phyloP scores from a whole-genome alignment of 2,113 vertebrate genomes.

The Hassar affinis region DNA sequence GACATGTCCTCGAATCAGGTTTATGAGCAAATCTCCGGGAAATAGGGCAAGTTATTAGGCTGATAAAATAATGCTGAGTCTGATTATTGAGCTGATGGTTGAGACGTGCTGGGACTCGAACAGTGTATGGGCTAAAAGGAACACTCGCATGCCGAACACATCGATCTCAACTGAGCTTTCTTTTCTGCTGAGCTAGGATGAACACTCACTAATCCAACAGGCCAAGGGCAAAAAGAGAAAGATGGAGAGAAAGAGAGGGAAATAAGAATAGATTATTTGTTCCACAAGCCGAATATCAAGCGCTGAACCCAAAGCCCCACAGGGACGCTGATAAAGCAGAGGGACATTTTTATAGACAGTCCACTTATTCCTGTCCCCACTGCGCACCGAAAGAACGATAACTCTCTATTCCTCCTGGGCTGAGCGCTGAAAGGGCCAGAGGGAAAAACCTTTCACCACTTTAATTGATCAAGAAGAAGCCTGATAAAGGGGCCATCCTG shows the following conservation, averaged over 20 bases:
- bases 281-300: slow-evolving; percentile 63
- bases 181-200: slow-evolving; percentile 34
- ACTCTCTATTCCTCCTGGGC: slow-evolving; percentile 78
- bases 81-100: not conserved
- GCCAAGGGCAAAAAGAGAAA: slow-evolving; percentile 60
- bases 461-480: slow-evolving; percentile 79
- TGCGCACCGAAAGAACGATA: slow-evolving; percentile 76
- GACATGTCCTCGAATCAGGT: not conserved
- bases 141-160: not conserved
- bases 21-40: not conserved
- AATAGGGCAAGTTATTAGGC: not conserved
- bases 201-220: slow-evolving; percentile 56
- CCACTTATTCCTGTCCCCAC: slow-evolving; percentile 78
- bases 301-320: slow-evolving; percentile 67
- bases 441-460: slow-evolving; percentile 69
- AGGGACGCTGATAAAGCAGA: slow-evolving; percentile 78
- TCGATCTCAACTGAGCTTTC: slow-evolving; percentile 11
- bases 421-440: slow-evolving; percentile 63
- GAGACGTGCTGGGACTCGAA: not conserved
- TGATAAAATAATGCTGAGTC: slow-evolving; percentile 9
- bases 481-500: slow-evolving; percentile 72
- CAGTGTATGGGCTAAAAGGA: not conserved
- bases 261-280: slow-evolving; percentile 57
- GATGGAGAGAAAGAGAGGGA: slow-evolving; percentile 34
- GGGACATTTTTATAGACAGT: slow-evolving; percentile 82